Base-by-base conservation (phyloP, 2,797 vertebrate genomes). In the Rhinatrema bivittatum region DNA sequence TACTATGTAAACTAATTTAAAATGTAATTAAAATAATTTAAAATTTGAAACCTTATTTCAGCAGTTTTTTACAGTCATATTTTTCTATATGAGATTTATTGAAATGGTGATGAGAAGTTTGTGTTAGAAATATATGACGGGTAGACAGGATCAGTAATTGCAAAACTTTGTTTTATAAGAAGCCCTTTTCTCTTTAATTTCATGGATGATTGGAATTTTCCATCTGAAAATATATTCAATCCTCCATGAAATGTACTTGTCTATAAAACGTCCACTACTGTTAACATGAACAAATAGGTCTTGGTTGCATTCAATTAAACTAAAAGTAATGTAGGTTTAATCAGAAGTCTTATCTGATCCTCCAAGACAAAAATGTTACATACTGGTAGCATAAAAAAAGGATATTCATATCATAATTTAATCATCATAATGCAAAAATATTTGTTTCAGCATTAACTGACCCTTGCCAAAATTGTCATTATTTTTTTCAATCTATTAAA, bases 161-260 rank as follows among this genome's bases (percentile, higher is more conserved):
- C 38, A 53, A 66, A 54, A 20, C 6, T 48, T 60, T 48, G 7
- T 10, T 27, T 59, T 36, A 48, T 61, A 51, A 29, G 10, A 8
- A 49, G 28, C 2, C 1, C 22, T 62, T 53, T 63, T 55, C 29
- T 52, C 32, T 63, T 81, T 72, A 46, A 61, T 72, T 74, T 78
- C 46, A 63, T 69, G 35, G 40, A 61, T 42, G 36, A 54, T 10
- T 62, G 37, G 20, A 44, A 70, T 40, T 62, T 76, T 75, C 38
- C 67, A 53, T 42, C 43, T 41, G 48, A 61, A 76, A 67, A 59
- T 66, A 54, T 32, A 64, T 64, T 27, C 33, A 65, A 31, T 59
- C 56, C 72, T 50, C 59, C 59, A 47, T 63, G 45, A 74, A 78
- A 77, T 39, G 7, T 72, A 51, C 43, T 69, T 77, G 63, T 72